Conservation (phyloP, 2,113 vertebrate species). For the Hoplias malabaricus region DNA sequence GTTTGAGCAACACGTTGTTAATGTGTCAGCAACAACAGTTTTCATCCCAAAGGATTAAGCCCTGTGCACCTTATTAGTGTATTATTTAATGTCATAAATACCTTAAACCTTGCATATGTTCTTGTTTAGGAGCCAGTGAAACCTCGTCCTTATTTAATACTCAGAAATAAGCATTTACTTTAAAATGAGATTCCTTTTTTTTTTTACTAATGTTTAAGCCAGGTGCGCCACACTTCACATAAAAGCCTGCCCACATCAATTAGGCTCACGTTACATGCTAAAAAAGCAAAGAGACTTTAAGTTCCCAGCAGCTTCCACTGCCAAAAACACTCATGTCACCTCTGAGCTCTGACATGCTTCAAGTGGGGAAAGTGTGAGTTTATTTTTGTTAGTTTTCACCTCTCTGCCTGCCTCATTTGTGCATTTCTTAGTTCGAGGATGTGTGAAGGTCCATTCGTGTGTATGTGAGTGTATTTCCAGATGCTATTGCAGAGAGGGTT, state of each 20-base stretch:
- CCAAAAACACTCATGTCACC: background rate
- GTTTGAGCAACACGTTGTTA: too few species aligned
- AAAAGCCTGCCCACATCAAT: slow-evolving; percentile 19
- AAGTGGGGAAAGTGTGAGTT: background rate
- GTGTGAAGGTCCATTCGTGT: background rate
- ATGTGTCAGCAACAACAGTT: too few species aligned
- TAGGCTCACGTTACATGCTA: slow-evolving; percentile 7
- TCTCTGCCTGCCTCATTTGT: background rate
- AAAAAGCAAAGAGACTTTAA: slow-evolving; percentile 10
- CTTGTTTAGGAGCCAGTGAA: background rate
- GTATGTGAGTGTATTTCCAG: slow-evolving; percentile 24
- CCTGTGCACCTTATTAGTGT: too few species aligned
- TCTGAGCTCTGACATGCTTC: background rate
- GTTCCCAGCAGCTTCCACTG: background rate
- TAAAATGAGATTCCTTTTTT: background rate
- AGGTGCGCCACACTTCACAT: background rate
- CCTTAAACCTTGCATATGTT: background rate
- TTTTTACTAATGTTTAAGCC: slow-evolving; percentile 5
- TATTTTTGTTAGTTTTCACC: slow-evolving; percentile 1
- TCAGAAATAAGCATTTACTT: background rate
- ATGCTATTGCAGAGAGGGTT: background rate
- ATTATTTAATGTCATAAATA: background rate
- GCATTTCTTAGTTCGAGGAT: background rate
- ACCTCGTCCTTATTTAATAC: background rate
- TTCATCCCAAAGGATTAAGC: too few species aligned